phyloP scores from a whole-genome alignment of 2,113 vertebrate genomes.

The Hydropotes inermis region DNA sequence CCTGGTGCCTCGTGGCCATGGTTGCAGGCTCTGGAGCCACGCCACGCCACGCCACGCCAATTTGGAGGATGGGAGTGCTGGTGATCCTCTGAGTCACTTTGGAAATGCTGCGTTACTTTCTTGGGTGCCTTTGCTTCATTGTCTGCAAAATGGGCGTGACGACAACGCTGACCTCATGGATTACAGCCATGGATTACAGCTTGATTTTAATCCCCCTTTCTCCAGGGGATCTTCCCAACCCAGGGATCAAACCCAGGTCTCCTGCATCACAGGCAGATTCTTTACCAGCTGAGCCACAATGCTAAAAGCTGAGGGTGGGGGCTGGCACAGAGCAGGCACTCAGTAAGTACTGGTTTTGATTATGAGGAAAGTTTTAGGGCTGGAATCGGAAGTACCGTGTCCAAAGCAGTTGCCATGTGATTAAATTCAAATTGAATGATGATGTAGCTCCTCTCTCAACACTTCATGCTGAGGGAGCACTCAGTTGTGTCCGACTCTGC shows the following conservation, averaged over 20 bases:
- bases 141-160: not conserved
- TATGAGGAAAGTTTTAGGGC: not conserved
- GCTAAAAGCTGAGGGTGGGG: not conserved
- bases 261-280: not conserved
- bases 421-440: not conserved
- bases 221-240: not conserved
- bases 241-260: not conserved
- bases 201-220: not conserved
- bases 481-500: not conserved
- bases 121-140: not conserved
- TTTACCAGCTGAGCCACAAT: not conserved
- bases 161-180: not conserved
- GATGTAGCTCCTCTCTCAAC: not conserved
- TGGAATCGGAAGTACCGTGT: not conserved
- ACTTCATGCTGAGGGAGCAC: not conserved
- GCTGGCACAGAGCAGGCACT: not conserved
- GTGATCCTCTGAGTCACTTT: not conserved
- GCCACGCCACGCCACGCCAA: accelerated
- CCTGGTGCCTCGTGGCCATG: accelerated
- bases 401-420: not conserved
- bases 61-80: not conserved
- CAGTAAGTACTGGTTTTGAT: not conserved
- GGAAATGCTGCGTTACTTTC: not conserved
- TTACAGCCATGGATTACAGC: not conserved
- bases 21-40: not conserved